Evolutionary conservation across 1,140 invertebrate genomes (phyloP), one percentile per base, ranked within the genome.

Genomic region (Leptoteleia sp.): DNA sequence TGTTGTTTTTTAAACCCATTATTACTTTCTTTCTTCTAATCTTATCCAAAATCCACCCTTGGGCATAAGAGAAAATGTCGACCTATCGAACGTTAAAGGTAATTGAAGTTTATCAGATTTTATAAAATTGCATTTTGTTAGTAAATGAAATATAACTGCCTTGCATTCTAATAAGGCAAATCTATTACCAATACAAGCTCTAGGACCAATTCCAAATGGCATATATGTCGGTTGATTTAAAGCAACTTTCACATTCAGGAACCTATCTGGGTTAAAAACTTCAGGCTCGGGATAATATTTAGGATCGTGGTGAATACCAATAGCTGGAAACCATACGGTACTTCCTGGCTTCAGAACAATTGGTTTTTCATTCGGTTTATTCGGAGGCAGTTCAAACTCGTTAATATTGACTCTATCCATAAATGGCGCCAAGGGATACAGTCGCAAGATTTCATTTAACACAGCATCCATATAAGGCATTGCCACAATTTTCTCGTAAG

Each of bases 331-430:
- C 54, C 72, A 76, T 47, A 68, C 8, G 1, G 7, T 12, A 12
- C 1, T 12, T 6, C 72, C 72, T n/a, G 27, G 52, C 42, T 76
- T 65, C 2, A 76, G 1, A 31, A 29, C 0, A 12, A 54, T 54
- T 11, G 50, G 52, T 31, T 67, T 43, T 0, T 52, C 43, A 3
- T 54, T 62, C n/a, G 82, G 75, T 12, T 72, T 11, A 4, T 76
- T 65, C 11, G 81, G 80, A 15, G 81, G 81, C 1, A 83, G 42
- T 35, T 81, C 75, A 55, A 81, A 76, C 52, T 57, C 48, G 12
- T 54, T 77, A 2, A 84, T 86, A 52, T 91, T 91, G 17, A 87
- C 71, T 48, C 92, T 84, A 68, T 91, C 89, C 7, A 91, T 57
- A 1, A 90, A 81, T 0, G 92, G 90, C 89, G 29, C 35, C 88